These are phyloP conservation scores for Drosophila murphyi DNA, from an alignment of 1,140 invertebrate genomes.

Conservation along the genomic window DNA sequence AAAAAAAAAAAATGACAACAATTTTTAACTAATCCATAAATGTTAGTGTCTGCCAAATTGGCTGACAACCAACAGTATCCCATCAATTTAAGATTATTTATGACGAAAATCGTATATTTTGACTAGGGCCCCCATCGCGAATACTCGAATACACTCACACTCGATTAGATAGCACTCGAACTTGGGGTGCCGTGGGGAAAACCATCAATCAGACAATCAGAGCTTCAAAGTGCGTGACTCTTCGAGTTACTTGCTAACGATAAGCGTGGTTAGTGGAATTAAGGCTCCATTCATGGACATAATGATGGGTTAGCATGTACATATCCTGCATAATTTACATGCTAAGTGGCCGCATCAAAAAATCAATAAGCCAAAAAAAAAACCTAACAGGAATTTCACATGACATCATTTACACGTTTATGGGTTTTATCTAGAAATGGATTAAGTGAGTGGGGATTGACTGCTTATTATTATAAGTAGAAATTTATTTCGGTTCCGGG, in stretches of 20 bases:
- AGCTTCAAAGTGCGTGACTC: slow-evolving; percentile 6
- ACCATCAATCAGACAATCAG: slow-evolving; percentile 12
- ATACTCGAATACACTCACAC: not conserved
- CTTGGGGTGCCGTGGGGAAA: not conserved
- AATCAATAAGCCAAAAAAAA: slow-evolving; percentile 39
- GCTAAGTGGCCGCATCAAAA: not conserved
- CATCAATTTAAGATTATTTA: slow-evolving; percentile 39
- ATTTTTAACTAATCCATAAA: slow-evolving; percentile 20
- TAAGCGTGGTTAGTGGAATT: not conserved
- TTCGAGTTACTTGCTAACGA: not conserved
- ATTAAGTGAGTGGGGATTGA: not conserved
- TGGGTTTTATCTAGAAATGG: not conserved
- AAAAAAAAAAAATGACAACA: too few species aligned
- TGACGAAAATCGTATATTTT: slow-evolving; percentile 6
- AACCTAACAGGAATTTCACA: not conserved
- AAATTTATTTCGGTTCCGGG: too few species aligned
- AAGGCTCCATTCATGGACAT: slow-evolving; percentile 1
- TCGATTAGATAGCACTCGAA: slow-evolving; percentile 16
- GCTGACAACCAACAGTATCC: slow-evolving; percentile 12
- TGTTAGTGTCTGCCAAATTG: not conserved
- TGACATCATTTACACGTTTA: slow-evolving; percentile 15
- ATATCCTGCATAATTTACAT: slow-evolving; percentile 3
- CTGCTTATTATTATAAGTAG: too few species aligned
- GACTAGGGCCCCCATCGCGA: slow-evolving; percentile 5
- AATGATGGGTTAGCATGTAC: not conserved